phyloP scores from a whole-genome alignment of 2,113 vertebrate genomes.

The Grus americana region DNA sequence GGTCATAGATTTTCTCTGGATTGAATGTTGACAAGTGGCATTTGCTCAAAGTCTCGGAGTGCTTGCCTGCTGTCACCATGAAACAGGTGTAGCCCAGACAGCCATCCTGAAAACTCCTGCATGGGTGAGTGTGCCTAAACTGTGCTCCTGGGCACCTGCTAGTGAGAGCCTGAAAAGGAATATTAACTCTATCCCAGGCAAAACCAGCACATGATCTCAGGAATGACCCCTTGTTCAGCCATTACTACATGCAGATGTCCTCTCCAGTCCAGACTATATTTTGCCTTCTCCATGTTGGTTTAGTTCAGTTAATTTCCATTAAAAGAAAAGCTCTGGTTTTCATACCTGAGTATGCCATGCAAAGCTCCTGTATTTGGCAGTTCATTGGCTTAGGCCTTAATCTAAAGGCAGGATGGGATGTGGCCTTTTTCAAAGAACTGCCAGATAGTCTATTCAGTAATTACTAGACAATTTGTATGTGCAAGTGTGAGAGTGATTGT shows the following conservation, averaged over 20 bases:
- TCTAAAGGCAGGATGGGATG: neutral
- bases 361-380: neutral
- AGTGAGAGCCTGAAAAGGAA: neutral
- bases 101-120: neutral
- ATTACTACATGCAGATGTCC: neutral
- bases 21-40: neutral
- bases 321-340: neutral
- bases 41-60: neutral
- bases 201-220: neutral
- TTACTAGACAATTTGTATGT: neutral
- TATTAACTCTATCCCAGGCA: neutral
- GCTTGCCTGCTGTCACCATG: neutral
- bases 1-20: neutral
- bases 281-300: neutral
- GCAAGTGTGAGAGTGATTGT: slow-evolving; percentile 13
- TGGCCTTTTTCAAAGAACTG: neutral
- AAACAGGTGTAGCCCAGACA: neutral
- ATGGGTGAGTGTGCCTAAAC: neutral
- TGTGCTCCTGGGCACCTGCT: neutral
- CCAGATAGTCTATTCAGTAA: neutral
- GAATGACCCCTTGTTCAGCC: neutral
- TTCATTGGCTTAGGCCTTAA: neutral
- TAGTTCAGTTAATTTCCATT: neutral
- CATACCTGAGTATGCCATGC: neutral
- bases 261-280: neutral